These are phyloP conservation scores for Leptodactylus fallax DNA, from an alignment of 2,797 vertebrate genomes.

Conservation along the genomic window DNA sequence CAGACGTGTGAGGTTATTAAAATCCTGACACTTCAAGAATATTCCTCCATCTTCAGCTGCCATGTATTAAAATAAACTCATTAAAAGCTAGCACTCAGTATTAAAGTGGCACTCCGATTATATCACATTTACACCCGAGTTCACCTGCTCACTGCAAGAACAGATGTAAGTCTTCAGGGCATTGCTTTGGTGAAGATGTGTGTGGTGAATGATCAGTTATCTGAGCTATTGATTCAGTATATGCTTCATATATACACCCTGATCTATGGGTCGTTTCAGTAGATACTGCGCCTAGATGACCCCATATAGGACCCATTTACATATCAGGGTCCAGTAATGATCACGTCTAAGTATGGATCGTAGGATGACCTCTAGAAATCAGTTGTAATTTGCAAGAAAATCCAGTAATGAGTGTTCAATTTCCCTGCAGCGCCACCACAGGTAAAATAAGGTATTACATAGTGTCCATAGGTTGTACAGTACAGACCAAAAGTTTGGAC, in stretches of 20 bases:
- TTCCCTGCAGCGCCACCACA: too few species aligned
- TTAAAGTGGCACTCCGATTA: background rate
- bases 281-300: background rate
- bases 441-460: background rate
- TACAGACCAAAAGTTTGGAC: too few species aligned
- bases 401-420: background rate
- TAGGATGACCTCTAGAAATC: too few species aligned
- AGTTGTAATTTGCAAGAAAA: background rate
- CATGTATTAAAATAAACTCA: conserved; percentile 23
- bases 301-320: background rate
- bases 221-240: background rate
- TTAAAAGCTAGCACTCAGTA: background rate
- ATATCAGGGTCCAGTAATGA: too few species aligned
- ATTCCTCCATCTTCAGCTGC: background rate
- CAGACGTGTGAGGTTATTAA: background rate
- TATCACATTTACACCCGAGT: conserved; percentile 16
- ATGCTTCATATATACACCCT: background rate
- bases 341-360: too few species aligned
- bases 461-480: too few species aligned
- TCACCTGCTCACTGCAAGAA: background rate
- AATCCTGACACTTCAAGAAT: background rate
- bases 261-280: background rate
- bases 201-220: background rate
- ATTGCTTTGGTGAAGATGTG: background rate
- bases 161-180: conserved; percentile 11